These are phyloP conservation scores for Drosophila kanapiae DNA, from an alignment of 1,140 invertebrate species.

Conservation along the genomic window DNA sequence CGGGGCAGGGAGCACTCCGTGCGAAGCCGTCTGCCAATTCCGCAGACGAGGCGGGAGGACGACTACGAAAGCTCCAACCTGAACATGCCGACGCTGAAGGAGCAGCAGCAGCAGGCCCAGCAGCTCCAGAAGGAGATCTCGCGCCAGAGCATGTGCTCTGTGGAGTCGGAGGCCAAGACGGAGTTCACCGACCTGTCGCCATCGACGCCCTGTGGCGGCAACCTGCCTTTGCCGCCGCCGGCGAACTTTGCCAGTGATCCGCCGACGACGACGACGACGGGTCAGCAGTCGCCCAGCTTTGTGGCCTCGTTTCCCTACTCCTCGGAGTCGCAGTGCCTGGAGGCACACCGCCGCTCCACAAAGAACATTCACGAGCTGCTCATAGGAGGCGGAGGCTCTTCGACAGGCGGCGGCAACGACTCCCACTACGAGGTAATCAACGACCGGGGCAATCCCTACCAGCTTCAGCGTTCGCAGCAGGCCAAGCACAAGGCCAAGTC, in stretches of 20 bases:
- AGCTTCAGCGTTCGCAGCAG: conserved; percentile 56
- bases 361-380: conserved; percentile 81
- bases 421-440: conserved; percentile 72
- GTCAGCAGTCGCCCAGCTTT: conserved; percentile 66
- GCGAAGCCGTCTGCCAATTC: conserved; percentile 87
- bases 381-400: conserved; percentile 76
- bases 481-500: conserved; percentile 66
- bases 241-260: conserved; percentile 75
- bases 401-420: conserved; percentile 9
- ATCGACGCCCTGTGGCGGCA: conserved; percentile 74
- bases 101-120: conserved; percentile 70
- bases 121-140: conserved; percentile 86
- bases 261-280: conserved; percentile 21
- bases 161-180: conserved; percentile 84
- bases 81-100: conserved; percentile 64
- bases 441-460: conserved; percentile 53
- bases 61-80: conserved; percentile 77
- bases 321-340: conserved; percentile 82
- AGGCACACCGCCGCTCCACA: conserved; percentile 82
- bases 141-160: conserved; percentile 86
- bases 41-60: conserved; percentile 85
- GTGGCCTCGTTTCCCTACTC: conserved; percentile 81
- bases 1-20: conserved; percentile 87
- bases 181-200: conserved; percentile 85
- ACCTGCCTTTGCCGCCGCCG: conserved; percentile 50